Percentiles rank a stretch among this genome's conserved stretches.
Evolutionary conservation across 2,113 vertebrate species (phyloP).

Genomic region (Saguinus imperator): DNA sequence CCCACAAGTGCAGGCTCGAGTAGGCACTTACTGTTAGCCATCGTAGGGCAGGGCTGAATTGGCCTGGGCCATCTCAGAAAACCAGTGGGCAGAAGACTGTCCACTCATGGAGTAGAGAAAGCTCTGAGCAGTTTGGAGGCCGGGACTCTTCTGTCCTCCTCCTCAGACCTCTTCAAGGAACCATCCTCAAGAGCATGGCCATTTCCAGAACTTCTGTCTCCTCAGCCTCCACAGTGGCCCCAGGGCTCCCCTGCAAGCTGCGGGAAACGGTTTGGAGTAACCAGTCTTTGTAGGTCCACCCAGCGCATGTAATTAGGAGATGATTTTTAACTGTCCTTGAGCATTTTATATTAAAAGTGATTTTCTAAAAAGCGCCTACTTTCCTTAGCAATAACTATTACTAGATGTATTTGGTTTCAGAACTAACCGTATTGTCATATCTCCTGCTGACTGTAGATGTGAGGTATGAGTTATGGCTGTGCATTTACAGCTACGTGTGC

Average conservation of each 20-base stretch:
- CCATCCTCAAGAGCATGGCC: fast-evolving
- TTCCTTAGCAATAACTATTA: neutral
- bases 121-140: neutral
- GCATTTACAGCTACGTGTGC: fast-evolving
- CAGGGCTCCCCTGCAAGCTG: neutral
- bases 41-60: too few species aligned
- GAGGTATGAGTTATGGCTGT: fast-evolving
- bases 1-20: neutral
- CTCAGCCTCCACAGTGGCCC: fast-evolving
- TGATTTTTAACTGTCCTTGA: neutral
- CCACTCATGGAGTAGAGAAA: neutral
- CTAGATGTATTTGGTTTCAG: neutral
- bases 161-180: fast-evolving
- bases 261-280: neutral
- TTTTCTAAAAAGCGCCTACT: neutral
- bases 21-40: neutral
- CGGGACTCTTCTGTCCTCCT: fast-evolving
- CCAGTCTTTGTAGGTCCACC: neutral
- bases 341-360: neutral
- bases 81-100: neutral
- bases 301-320: fast-evolving
- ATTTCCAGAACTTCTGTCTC: neutral
- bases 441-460: neutral
- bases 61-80: neutral
- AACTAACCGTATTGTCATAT: fast-evolving